Evolutionary conservation across 2,797 vertebrate species (phyloP).

Genomic region (Acanthurus lineatus): DNA sequence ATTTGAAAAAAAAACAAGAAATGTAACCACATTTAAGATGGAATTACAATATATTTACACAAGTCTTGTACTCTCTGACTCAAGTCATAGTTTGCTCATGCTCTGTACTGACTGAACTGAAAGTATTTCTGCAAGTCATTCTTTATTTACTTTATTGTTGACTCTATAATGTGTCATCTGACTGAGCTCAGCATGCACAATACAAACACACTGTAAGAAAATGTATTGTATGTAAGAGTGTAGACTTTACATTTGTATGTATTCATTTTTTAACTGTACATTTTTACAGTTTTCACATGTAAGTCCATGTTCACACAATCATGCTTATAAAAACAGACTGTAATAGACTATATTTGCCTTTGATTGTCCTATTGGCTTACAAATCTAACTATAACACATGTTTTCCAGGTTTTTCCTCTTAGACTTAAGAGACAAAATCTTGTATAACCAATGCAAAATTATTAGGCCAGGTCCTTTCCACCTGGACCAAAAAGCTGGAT

Average conservation of each 20-base stretch:
- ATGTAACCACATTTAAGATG: not conserved
- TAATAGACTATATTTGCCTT: not conserved
- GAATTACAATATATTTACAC: not conserved
- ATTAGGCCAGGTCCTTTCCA: not conserved
- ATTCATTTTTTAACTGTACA: not conserved
- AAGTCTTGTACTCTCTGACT: too few species aligned
- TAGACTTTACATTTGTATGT: not conserved
- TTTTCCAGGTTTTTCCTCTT: not conserved
- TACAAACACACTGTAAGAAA: conserved; percentile 14
- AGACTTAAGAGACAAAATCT: not conserved
- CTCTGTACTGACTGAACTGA: not conserved
- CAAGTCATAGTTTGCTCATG: not conserved
- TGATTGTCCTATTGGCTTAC: not conserved
- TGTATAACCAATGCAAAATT: not conserved
- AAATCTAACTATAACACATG: not conserved
- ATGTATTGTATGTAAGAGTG: not conserved
- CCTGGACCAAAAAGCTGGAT: not conserved
- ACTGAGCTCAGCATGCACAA: conserved; percentile 26
- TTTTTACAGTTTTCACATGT: not conserved
- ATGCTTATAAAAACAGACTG: not conserved
- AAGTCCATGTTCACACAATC: not conserved
- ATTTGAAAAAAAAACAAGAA: not conserved
- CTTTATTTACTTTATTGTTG: not conserved
- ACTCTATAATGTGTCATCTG: conserved; percentile 15
- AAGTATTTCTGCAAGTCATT: conserved; percentile 9